phyloP scores from a whole-genome alignment of 2,113 vertebrate species.

The Nesoenas mayeri region DNA sequence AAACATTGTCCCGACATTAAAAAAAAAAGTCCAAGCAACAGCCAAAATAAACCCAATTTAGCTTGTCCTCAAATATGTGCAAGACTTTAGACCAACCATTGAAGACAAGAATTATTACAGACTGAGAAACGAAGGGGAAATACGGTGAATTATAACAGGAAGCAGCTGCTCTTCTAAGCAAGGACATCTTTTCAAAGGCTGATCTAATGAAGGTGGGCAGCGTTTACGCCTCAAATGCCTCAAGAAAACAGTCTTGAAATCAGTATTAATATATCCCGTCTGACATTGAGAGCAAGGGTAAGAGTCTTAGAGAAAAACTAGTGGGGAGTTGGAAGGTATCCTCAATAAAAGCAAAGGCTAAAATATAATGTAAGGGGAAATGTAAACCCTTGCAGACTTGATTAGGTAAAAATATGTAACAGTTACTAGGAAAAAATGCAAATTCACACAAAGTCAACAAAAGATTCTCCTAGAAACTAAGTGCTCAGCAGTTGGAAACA shows the following conservation, averaged over 20 bases:
- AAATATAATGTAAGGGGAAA: accelerated
- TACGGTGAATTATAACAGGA: not conserved
- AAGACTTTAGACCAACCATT: not conserved
- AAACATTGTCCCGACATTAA: not conserved
- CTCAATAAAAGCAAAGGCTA: not conserved
- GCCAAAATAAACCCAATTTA: accelerated
- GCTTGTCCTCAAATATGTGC: not conserved
- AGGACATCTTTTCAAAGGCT: not conserved
- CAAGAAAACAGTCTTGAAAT: not conserved
- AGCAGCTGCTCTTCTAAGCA: not conserved
- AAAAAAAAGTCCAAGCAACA: not conserved
- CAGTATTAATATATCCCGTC: too few species aligned
- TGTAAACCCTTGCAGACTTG: not conserved
- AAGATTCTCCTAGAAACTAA: not conserved
- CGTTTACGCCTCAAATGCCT: not conserved
- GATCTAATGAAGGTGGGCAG: not conserved
- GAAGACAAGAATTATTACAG: not conserved
- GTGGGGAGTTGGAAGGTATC: not conserved
- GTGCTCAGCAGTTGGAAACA: not conserved
- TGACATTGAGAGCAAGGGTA: not conserved
- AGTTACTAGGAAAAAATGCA: not conserved
- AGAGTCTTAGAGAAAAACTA: not conserved
- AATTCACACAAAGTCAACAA: not conserved
- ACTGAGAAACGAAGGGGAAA: not conserved
- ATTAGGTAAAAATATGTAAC: not conserved